Evolutionary conservation across 2,888 invertebrate species (phyloP).

Genomic region (Tricholauxania praeusta): DNA sequence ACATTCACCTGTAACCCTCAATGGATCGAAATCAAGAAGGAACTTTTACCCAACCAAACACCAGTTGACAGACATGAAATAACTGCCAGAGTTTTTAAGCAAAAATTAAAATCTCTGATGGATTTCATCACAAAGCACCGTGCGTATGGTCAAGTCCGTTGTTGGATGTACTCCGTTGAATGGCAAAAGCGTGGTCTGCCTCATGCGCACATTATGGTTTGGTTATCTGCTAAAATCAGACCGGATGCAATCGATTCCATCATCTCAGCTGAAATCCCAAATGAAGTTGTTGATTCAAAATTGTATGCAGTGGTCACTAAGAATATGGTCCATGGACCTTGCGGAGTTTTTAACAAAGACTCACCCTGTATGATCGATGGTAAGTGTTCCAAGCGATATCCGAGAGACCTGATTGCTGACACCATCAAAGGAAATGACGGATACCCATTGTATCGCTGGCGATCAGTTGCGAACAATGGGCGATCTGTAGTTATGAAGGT

Average conservation of each 20-base stretch:
- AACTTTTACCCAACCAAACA: slow-evolving; percentile 22
- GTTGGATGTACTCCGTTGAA: slow-evolving; percentile 54
- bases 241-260: slow-evolving; percentile 30
- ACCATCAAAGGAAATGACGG: slow-evolving; percentile 55
- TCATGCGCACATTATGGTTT: slow-evolving; percentile 29
- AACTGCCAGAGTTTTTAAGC: slow-evolving; percentile 32
- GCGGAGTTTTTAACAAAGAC: slow-evolving; percentile 47
- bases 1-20: slow-evolving; percentile 32
- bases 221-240: slow-evolving; percentile 25
- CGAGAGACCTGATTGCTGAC: slow-evolving; percentile 28
- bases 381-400: slow-evolving; percentile 35
- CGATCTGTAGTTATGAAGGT: slow-evolving; percentile 38
- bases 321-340: slow-evolving; percentile 60
- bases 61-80: slow-evolving; percentile 21
- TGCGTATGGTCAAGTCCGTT: slow-evolving; percentile 45
- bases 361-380: slow-evolving; percentile 36
- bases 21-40: slow-evolving; percentile 25
- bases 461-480: slow-evolving; percentile 38
- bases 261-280: slow-evolving; percentile 35
- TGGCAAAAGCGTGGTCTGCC: slow-evolving; percentile 33
- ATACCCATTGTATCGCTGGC: slow-evolving; percentile 28
- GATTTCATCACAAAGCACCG: slow-evolving; percentile 33
- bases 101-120: slow-evolving; percentile 34
- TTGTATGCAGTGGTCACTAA: slow-evolving; percentile 49
- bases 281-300: slow-evolving; percentile 47